Evolutionary conservation across 2,888 invertebrate genomes (phyloP), one percentile per base, ranked within the genome.

Genomic region (Salticus scenicus): DNA sequence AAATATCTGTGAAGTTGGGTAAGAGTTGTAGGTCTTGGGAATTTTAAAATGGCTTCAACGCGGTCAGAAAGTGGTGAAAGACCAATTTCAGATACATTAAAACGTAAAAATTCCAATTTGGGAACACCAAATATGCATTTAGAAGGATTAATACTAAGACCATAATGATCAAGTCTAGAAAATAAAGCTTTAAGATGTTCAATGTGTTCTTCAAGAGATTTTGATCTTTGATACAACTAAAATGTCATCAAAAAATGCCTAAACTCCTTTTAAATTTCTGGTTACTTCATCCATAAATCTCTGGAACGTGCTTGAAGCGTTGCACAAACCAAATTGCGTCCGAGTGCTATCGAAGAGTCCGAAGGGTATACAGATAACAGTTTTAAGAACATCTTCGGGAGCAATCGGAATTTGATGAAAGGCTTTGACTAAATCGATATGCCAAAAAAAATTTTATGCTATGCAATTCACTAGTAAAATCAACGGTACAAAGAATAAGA

Each of bases 301-400:
- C 66, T 87, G 87, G 28, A 72, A 76, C 14, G 66, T 71, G 0
- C 14, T 47, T 8, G 67, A 27, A 1, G 71, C 78, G 17, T 63
- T 66, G 0, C 31, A 73, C 24, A 80, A 24, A n/a, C 91, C 91
- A 51, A 91, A 91, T 37, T 88, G 71, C 90, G 91, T 91, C 0
- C 77, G 74, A 10, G 71, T 75, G 63, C 57, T 8, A 31, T 82
- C 42, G 57, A 70, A 71, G 4, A 76, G 47, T 28, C 63, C 63
- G n/a, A 81, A 84, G 14, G 75, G 64, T n/a, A 75, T 84, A 27
- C 79, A 86, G 14, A 84, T 73, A n/a, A 66, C 70, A 37, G 70
- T 87, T 64, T 87, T 85, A 28, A 64, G 66, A n/a, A 75, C 41
- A 28, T 74, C 64, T 1, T 30, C 71, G n/a, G 31, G 67, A 47